Base-by-base conservation (phyloP, 2,888 invertebrate genomes). In the Trichopoda pennipes region DNA sequence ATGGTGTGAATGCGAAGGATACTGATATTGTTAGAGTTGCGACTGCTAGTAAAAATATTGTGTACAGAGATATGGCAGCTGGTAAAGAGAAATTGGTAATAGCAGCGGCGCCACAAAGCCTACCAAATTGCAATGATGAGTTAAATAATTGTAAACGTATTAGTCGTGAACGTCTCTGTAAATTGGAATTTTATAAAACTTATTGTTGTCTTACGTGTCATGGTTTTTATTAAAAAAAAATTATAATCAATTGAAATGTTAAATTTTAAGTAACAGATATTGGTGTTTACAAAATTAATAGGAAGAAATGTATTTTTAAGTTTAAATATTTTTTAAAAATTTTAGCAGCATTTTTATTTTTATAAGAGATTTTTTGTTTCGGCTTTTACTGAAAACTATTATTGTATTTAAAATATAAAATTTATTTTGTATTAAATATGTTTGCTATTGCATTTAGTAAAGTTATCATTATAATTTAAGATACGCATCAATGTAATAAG, bases 101-200 rank as follows among this genome's bases (percentile, higher is more conserved):
- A 72, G 81, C 81, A 53, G 74, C 70, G 81, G 81, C 79, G 78
- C 81, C 81, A 51, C 58, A 75, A 77, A 68, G 86, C 63, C 60
- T 80, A 9, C 92, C 64, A 96, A 96, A 89, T 58, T 88, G 88
- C 81, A 91, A 92, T 47, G 97, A 97, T 90, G 94, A 94, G 88
- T 93, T 95, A 88, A 92, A 93, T 75, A 95, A 95, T 91, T 97
- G 97, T 90, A 93, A 93, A 80, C 91, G 96, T 85, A 96, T 96
- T 19, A 95, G 96, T 56, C 96, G 96, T 89, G 95, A 96, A 53
- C 93, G 96, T 60, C 93, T 97, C 23, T 97, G 97, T 90, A 94
- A 94, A 88, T 95, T 96, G 89, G 94, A 94, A 75, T 97, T 96
- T 92, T 97, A 97, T 92, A 94, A 94, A 75, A 94, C 93, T 86